Base-by-base conservation (phyloP, 2,888 invertebrate genomes). In the Meghimatium bilineatum region DNA sequence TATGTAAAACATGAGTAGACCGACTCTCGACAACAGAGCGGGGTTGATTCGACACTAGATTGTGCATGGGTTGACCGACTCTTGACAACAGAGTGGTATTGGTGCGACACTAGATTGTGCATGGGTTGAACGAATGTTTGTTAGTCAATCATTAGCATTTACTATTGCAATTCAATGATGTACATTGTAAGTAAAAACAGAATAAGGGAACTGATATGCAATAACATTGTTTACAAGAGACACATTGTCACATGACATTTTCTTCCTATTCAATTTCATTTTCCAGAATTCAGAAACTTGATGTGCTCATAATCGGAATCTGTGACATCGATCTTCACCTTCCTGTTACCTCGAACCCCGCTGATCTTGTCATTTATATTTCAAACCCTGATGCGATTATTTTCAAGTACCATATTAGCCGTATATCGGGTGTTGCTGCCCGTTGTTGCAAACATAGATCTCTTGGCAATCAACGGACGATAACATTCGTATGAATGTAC, bases 281-380 rank as follows among this genome's bases (percentile, higher is more conserved):
- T n/a, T 78, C 44, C 78, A 78, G 78, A 78, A 78, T 78, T 78
- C 78, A 78, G 78, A 78, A 78, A 63, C 78, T 67, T 78, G 78
- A 78, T 78, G 78, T 66, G 63, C 66, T 78, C 78, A 78, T 63
- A 63, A 78, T 67, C 66, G 66, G 78, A 78, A 67, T 44, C 44
- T 67, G 44, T 67, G 66, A 44, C 66, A 60, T 78, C 78, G 66
- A 78, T 66, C 66, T 44, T 78, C 66, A 78, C 29, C 44, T 44
- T 67, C 67, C 67, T 78, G 78, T 78, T 56, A 78, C 66, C 78
- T 66, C 56, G 29, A 78, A 38, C 67, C 78, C 56, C 44, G 78
- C 78, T 44, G 44, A 78, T 49, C 17, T 66, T 78, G 26, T 66
- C 49, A 67, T 66, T 66, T 49, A 17, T 12, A 8, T 75, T 75